phyloP scores from a whole-genome alignment of 2,797 vertebrate species.

The Mus caroli region DNA sequence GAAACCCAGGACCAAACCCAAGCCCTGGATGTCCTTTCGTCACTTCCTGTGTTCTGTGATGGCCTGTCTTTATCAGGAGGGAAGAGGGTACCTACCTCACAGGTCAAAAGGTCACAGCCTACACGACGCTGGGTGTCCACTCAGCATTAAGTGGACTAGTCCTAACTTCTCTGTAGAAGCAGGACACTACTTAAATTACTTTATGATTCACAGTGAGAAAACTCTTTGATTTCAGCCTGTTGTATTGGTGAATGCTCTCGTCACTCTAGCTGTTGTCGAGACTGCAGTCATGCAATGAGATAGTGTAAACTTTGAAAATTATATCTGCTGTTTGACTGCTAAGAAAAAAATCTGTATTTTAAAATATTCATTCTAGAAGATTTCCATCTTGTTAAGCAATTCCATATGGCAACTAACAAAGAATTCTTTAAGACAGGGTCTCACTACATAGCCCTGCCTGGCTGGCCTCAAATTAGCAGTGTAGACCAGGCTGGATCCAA shows the following conservation, averaged over 20 bases:
- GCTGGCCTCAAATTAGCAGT: not conserved
- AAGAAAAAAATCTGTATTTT: conserved; percentile 30
- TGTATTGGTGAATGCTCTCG: conserved; percentile 25
- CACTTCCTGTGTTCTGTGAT: not conserved
- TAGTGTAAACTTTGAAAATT: not conserved
- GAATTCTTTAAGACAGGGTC: not conserved
- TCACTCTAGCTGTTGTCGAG: conserved; percentile 36
- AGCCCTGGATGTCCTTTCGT: not conserved
- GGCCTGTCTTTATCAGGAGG: not conserved
- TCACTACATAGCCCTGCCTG: not conserved
- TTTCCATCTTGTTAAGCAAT: conserved; percentile 32
- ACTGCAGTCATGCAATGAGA: not conserved
- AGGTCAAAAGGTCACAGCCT: not conserved
- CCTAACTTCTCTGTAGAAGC: conserved; percentile 46
- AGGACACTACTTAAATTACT: conserved; percentile 37
- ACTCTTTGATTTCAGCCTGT: conserved; percentile 35
- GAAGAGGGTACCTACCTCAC: not conserved
- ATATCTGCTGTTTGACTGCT: not conserved
- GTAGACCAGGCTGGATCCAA: not conserved
- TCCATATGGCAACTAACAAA: not conserved
- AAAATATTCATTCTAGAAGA: not conserved
- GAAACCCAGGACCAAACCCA: not conserved
- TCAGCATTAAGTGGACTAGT: not conserved
- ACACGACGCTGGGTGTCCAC: not conserved
- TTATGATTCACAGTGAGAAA: conserved; percentile 50